phyloP scores from a whole-genome alignment of 2,797 vertebrate species.

The Chrysocyon brachyurus region DNA sequence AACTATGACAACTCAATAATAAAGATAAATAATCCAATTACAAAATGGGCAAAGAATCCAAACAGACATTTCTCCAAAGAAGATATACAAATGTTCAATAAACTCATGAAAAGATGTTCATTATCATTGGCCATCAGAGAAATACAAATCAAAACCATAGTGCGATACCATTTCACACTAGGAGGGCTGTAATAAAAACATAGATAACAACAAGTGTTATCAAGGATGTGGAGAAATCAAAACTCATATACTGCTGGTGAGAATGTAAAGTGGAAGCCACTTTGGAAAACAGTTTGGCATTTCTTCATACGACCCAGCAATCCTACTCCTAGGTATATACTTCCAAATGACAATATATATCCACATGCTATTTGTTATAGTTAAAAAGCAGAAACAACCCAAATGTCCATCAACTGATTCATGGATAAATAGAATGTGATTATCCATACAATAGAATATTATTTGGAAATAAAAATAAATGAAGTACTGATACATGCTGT shows the following conservation, averaged over 20 bases:
- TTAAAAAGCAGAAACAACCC: constrained; percentile 8
- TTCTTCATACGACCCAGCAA: background rate
- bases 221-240: background rate
- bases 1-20: background rate
- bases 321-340: background rate
- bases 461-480: constrained; percentile 5
- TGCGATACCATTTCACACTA: background rate
- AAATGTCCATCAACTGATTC: background rate
- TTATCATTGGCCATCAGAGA: background rate
- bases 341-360: background rate
- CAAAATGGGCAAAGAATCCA: background rate
- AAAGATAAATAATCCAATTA: constrained; percentile 24
- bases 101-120: background rate
- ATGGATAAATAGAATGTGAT: background rate
- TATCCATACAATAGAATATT: background rate
- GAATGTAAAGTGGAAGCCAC: background rate
- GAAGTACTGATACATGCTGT: background rate
- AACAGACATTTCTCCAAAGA: constrained; percentile 14
- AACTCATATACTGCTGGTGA: background rate
- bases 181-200: background rate
- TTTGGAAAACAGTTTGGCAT: background rate
- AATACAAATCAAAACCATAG: constrained; percentile 13
- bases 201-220: background rate
- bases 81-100: background rate
- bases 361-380: background rate